Evolutionary conservation across 2,797 vertebrate species (phyloP).

Genomic region (Enteromius thamalakanensis): DNA sequence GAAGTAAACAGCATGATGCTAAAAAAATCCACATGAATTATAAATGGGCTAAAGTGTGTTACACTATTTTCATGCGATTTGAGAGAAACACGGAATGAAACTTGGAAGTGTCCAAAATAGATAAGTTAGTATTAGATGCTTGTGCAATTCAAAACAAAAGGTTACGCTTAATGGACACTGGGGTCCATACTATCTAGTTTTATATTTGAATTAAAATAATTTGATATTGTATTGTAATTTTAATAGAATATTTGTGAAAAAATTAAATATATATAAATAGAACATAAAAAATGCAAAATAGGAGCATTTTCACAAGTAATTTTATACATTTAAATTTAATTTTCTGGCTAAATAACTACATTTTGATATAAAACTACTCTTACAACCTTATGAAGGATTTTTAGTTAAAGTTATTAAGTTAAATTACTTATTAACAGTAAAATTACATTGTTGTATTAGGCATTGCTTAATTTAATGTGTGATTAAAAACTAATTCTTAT

Average conservation of each 20-base stretch:
- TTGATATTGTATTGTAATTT: too few relatives aligned
- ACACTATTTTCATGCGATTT: background rate
- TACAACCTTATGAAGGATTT: background rate
- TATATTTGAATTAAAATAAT: background rate
- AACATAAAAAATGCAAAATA: background rate
- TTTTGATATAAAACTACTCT: background rate
- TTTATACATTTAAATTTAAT: background rate
- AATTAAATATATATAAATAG: too few relatives aligned
- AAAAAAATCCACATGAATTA: conserved; percentile 1
- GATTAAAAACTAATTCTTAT: background rate
- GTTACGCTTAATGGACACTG: background rate
- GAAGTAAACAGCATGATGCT: background rate
- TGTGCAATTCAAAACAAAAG: background rate
- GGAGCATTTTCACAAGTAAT: background rate
- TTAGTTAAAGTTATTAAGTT: background rate
- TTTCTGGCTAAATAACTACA: background rate
- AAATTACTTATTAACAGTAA: background rate
- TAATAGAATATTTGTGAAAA: background rate
- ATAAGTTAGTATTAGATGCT: background rate
- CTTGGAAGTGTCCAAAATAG: background rate
- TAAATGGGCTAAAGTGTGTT: background rate
- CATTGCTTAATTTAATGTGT: background rate
- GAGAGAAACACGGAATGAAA: background rate
- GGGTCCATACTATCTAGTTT: background rate
- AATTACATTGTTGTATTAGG: background rate